Base-by-base conservation (phyloP, 2,888 invertebrate species). In the Glaucopsyche alexis region DNA sequence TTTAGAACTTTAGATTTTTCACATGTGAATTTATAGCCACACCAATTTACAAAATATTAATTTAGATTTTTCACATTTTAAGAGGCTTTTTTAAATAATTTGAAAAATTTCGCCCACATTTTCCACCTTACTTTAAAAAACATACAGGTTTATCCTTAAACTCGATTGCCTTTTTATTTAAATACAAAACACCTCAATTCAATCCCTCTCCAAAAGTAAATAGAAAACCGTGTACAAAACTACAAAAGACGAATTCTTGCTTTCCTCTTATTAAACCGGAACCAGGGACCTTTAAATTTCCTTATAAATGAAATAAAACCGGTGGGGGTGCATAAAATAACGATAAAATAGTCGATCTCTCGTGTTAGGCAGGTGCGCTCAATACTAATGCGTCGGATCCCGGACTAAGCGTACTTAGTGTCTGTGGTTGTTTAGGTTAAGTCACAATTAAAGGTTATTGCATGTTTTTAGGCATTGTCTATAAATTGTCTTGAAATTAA, bases 261-360 rank as follows among this genome's bases (percentile, higher is more conserved):
- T 76, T 71, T 74, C 78, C 75, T 76, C 76, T 89, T 88, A 87
- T 86, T 88, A 87, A 89, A 90, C 87, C 87, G 87, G 87, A 89
- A 85, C 76, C 82, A 78, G 74, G 79, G 79, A 80, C 78, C 80
- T 81, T 81, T 80, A 78, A 85, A 81, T 84, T 86, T 83, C 83
- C 81, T 82, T 82, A 82, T 81, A 80, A 77, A 78, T 78, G 78
- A 81, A 85, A 84, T 84, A 84, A 86, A 87, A 85, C 82, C 80
- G 79, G 78, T 72, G 83, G 89, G 67, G 91, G 90, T 91, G 91
- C 86, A 91, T 91, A 91, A 90, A 89, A 91, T 91, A 90, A 89
- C 89, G 81, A 88, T 89, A 85, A 81, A 80, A 80, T 76, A 77
- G 76, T 76, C 78, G 78, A 78, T 78, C 80, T 77, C 75, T 76